These are phyloP conservation scores for Melipona bicolor DNA, from an alignment of 2,888 invertebrate genomes.

Conservation along the genomic window DNA sequence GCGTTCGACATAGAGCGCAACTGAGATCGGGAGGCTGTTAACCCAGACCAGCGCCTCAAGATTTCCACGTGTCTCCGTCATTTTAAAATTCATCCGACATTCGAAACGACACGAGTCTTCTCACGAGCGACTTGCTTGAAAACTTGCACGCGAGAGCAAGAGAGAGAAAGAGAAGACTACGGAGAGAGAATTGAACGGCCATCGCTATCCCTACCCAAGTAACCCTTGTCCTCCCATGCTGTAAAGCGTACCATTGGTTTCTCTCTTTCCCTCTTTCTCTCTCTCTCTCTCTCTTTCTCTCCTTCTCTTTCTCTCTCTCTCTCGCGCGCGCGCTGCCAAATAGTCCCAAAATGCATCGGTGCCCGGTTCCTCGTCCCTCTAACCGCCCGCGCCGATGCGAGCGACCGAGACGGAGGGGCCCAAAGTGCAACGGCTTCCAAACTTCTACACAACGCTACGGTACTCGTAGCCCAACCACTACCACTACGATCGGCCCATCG, in stretches of 20 bases:
- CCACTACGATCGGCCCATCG: conserved; percentile 26
- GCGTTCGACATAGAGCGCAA: too few relatives aligned
- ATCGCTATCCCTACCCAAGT: conserved; percentile 42
- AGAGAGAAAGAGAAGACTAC: not conserved
- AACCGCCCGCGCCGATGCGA: conserved; percentile 56
- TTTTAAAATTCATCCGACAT: conserved; percentile 21
- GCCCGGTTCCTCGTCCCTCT: conserved; percentile 74
- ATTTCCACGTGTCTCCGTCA: conserved; percentile 4
- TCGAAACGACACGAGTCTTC: conserved; percentile 19
- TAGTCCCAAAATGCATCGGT: conserved; percentile 83
- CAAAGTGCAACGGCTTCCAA: conserved; percentile 64
- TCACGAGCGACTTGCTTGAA: conserved; percentile 14
- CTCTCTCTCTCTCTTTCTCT: too few relatives aligned
- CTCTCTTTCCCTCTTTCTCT: not conserved
- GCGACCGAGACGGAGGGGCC: conserved; percentile 55
- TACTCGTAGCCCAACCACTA: conserved; percentile 45
- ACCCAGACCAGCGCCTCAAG: not conserved
- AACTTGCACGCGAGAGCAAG: not conserved
- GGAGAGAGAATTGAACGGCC: conserved; percentile 23
- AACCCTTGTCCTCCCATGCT: conserved; percentile 58
- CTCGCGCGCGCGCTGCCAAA: conserved; percentile 69
- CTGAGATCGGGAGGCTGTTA: not conserved
- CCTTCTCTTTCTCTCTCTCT: too few relatives aligned
- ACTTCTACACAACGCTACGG: conserved; percentile 54
- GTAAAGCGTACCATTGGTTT: conserved; percentile 50